Evolutionary conservation across 92 coral and sea anemone genomes (phyloP), one percentile per base, ranked within the genome.

Genomic region (Heliopora coerulea): DNA sequence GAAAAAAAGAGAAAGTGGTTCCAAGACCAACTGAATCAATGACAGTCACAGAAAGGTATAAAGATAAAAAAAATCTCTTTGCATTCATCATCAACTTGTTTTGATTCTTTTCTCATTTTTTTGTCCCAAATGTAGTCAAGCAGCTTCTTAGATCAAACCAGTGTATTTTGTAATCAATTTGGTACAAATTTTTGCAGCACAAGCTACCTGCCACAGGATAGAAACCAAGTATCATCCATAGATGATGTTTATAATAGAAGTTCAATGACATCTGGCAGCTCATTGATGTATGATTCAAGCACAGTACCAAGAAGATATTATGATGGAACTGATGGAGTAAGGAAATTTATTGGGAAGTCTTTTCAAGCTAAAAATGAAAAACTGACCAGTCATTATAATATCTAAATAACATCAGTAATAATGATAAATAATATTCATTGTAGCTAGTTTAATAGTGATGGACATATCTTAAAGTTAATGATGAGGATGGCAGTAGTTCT

Each of bases 271-370:
- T 15, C 60, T 28, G 46, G 19, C 27, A 54, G 63, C 35, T 70
- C 77, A 33, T 20, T 62, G 44, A 56, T 70, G 27, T 70, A 70
- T 34, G 63, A 70, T 35, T 52, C 77, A 4, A 44, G 15, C 15
- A 67, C 35, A 18, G 10, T 44, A n/a, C 52, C 63, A 31, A 54
- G 77, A 50, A 52, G 62, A 70, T 70, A 70, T 33, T 70, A 70
- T 31, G 63, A 70, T 70, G 63, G 63, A 33, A 70, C 48, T 14
- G 77, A 70, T 34, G 62, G 27, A 25, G 77, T 70, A 50, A 67
- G 52, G 14, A n/a, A 8, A 8, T n/a, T 46, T 2, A 8, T 46
- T 13, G n/a, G n/a, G n/a, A n/a, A n/a, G n/a, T n/a, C n/a, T n/a
- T n/a, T n/a, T n/a, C n/a, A n/a, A n/a, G n/a, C n/a, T n/a, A n/a